Evolutionary conservation across 2,113 vertebrate genomes (phyloP).

Genomic region (Zapus hudsonius): DNA sequence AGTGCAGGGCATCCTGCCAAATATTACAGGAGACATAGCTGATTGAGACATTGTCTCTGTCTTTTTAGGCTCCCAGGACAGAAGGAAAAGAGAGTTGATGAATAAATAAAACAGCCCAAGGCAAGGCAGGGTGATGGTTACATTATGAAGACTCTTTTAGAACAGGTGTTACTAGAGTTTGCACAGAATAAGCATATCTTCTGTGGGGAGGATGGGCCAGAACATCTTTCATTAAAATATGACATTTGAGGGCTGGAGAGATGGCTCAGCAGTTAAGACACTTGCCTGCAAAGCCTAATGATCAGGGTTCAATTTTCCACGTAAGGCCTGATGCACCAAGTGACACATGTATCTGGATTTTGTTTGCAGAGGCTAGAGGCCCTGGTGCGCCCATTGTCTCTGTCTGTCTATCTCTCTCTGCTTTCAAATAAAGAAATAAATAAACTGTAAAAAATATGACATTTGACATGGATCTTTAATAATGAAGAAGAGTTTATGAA

Average conservation of each 20-base stretch:
- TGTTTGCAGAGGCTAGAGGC: too few species aligned
- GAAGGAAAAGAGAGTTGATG: slow-evolving; percentile 33
- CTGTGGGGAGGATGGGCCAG: not conserved
- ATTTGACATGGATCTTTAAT: not conserved
- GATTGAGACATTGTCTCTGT: not conserved
- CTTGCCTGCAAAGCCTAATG: too few species aligned
- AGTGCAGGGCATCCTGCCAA: not conserved
- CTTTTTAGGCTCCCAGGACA: slow-evolving; percentile 15
- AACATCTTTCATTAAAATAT: slow-evolving; percentile 47
- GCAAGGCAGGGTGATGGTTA: not conserved
- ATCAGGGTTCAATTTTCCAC: too few species aligned
- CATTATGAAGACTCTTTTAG: slow-evolving; percentile 18
- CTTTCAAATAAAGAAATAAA: too few species aligned
- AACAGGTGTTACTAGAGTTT: not conserved
- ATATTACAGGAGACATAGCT: not conserved
- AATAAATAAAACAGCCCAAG: not conserved
- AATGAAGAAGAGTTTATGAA: not conserved
- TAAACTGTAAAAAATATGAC: too few species aligned
- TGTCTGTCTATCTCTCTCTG: too few species aligned
- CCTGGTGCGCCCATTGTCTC: too few species aligned
- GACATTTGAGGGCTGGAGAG: not conserved
- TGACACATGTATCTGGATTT: too few species aligned
- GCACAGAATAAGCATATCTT: not conserved
- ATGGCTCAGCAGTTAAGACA: too few species aligned
- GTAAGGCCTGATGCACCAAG: too few species aligned